Base-by-base conservation (phyloP, 2,888 invertebrate species). In the Fragum sueziense region DNA sequence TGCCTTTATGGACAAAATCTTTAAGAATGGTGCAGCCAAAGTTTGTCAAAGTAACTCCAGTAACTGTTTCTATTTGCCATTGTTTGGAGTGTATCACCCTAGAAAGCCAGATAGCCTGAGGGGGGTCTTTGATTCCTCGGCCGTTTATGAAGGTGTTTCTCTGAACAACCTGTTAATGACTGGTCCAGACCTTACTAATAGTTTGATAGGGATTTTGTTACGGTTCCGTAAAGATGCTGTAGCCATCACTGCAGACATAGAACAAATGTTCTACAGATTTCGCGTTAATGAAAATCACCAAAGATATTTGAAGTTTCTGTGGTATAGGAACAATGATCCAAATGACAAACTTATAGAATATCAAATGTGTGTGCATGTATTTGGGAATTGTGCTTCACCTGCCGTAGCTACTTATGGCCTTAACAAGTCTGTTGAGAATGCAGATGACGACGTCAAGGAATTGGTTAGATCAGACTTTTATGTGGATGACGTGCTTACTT, bases 191-290 rank as follows among this genome's bases (percentile, higher is more conserved):
- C 68, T 84, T n/a, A 76, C 65, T 0, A 86, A 85, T 67, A 79
- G 54, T 37, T 52, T 86, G 17, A 54, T 85, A 20, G 84, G 85
- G 0, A 61, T 84, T 7, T 69, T 85, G 20, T 33, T 82, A 25
- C 61, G 79, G 20, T 85, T 85, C 31, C 34, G 84, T n/a, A 78
- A 68, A 61, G 74, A 85, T 22, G 22, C 2, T 14, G 52, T 84
- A 31, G 85, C 82, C 14, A 61, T 82, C 2, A 76, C 67, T 20
- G 74, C 75, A 7, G 85, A 86, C 59, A 79, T 85, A 9, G 65
- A 86, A 65, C 76, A 78, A 25, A 85, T 86, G 85, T 86, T 86
- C 65, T 69, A 84, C 52, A 77, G 77, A 25, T 85, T 86, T 62
- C 9, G n/a, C 20, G 85, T 86, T 1, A 20, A 70, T 20, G 74